Base-by-base conservation (phyloP, 2,888 invertebrate genomes). In the Odontocerum albicorne region DNA sequence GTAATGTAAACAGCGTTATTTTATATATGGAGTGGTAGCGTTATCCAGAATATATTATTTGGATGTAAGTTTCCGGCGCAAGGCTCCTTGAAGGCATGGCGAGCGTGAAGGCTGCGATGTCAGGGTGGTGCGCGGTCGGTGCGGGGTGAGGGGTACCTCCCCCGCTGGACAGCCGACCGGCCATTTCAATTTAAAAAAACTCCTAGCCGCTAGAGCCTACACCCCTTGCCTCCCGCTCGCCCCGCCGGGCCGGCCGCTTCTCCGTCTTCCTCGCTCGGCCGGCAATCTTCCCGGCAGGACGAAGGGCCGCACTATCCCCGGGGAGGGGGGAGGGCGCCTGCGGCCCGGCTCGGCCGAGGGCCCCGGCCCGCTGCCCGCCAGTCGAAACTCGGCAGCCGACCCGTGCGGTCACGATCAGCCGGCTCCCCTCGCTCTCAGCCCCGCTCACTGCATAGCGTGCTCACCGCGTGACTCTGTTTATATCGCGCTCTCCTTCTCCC, bases 111-210 rank as follows among this genome's bases (percentile, higher is more conserved):
- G 44, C 17, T 31, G 49, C 32, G 22, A 8, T 17, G 49, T 2
- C 21, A 32, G 31, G 31, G 70, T 68, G 27, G 16, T 17, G 31
- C 2, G 33, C 20, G 21, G 42, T 65, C 65, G 66, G 70, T 69
- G 17, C 54, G 40, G 53, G 62, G 64, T 62, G 63, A 60, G 62
- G 62, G 62, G 71, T 70, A 64, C 61, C 68, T 67, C 69, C 70
- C 69, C 71, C 74, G 75, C 77, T 75, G 77, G 77, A 77, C 77
- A 78, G 77, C 77, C 77, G 77, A 76, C 77, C 77, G 77, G 77
- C 77, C 77, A 77, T 77, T 78, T 77, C 77, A 78, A 78, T 78
- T 78, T 77, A 76, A 77, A 78, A 77, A 77, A 78, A 76, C 76
- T 77, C 74, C 75, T 75, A 74, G 75, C 73, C 73, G 72, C 68